Base-by-base conservation (phyloP, 2,888 invertebrate species). In the Pammene fasciana region DNA sequence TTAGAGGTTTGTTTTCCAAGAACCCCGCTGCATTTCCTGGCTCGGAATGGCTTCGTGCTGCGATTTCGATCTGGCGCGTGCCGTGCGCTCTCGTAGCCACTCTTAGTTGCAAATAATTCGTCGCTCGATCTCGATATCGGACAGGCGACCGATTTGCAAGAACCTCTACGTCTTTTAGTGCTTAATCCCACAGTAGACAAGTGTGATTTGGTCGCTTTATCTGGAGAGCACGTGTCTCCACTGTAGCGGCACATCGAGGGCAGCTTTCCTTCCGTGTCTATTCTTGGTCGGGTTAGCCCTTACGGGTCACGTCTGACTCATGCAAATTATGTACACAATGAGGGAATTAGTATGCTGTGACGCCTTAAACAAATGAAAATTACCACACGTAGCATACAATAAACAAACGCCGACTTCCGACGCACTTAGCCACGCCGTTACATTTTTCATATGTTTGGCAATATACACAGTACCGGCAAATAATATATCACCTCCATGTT, bases 221-320 rank as follows among this genome's bases (percentile, higher is more conserved):
- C 79, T 75, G 73, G 77, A 74, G 81, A 84, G 83, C 88, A 87
- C 88, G 88, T 88, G 90, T 87, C 83, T 84, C 82, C 82, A 80
- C 79, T 81, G 78, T 78, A 81, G 80, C 77, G 75, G 74, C 76
- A 76, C 80, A 82, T 81, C 77, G 80, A 82, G 84, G 83, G 78
- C 82, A 84, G 86, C 89, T 90, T 90, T 90, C 90, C 88, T 92
- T 92, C 92, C 90, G 90, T 84, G 86, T 90, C 86, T 90, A 90
- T 91, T 91, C 86, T 87, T 78, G 84, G 85, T 77, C 60, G 74
- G 75, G 77, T 72, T 75, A 81, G 80, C 83, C 85, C 86, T 83
- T 81, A 73, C 86, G 79, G 88, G 88, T 87, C 88, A 88, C 85
- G 86, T 82, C 81, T 84, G 81, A 79, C 83, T 82, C 82, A 90